Base-by-base conservation (phyloP, 2,113 vertebrate genomes). In the Bubo scandiacus region DNA sequence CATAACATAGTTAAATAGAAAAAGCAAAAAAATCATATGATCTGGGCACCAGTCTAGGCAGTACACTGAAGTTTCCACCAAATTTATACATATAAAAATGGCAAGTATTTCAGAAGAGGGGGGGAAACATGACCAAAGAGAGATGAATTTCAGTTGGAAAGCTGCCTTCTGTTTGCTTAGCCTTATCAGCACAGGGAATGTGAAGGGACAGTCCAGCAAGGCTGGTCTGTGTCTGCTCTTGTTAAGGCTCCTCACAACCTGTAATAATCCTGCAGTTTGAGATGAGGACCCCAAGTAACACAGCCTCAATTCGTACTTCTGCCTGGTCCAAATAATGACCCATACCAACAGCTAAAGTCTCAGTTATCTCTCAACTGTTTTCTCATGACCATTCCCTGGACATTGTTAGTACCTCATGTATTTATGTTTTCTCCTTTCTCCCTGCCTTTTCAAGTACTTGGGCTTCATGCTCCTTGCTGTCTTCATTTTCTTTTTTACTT, bases 391-490 rank as follows among this genome's bases (percentile, higher is more conserved):
- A 36, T 30, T 82, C 42, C 70, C 74, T 18, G 51, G 30, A 34
- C 22, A 16, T 1, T 30, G 26, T 36, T 47, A 62, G 36, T 27
- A 8, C 29, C 52, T 71, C 3, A 0, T 0, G 0, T 34, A 83
- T 62, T 57, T 32, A 40, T 6, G 6, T 9, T 66, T 59, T 49
- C 47, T 73, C 47, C 40, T 55, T 79, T 45, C 65, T 70, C 54
- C n/a, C 27, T 79, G 43, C 12, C 18, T 54, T 52, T 71, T 67
- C 49, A 47, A 42, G 34, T 12, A 4, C 34, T 52, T n/a, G 59
- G 15, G 40, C 68, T 40, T 68, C 20, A 3, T 2, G 13, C 29
- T 47, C 58, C 54, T 29, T 45, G n/a, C 30, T 59, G 54, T 22
- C n/a, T 17, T 36, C 30, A 21, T 54, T 58, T 80, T 21, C 15